phyloP scores from a whole-genome alignment of 2,888 invertebrate species.

The Folsomia candida region DNA sequence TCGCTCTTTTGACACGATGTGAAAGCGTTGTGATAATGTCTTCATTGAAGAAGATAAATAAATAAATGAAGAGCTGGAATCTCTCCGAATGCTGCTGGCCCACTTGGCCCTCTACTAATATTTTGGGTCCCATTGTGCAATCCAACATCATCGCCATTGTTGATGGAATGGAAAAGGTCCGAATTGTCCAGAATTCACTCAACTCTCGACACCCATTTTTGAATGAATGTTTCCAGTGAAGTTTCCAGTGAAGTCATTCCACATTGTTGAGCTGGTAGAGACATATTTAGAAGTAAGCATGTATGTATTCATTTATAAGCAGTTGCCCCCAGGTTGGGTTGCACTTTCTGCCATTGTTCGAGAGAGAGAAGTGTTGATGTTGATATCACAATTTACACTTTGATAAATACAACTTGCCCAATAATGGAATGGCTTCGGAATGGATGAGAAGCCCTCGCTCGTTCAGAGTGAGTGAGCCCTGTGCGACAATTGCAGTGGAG shows the following conservation, averaged over 20 bases:
- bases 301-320: too few species aligned
- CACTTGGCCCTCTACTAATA: constrained; percentile 19
- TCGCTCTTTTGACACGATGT: too few species aligned
- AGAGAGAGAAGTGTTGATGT: background rate
- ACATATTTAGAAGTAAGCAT: too few species aligned
- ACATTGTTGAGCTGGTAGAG: too few species aligned
- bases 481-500: background rate
- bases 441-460: background rate
- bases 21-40: too few species aligned
- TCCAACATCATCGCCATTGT: background rate
- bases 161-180: background rate
- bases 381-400: constrained; percentile 1
- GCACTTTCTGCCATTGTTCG: background rate
- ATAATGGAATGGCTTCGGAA: background rate
- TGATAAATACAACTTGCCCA: too few species aligned
- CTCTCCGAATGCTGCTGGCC: background rate
- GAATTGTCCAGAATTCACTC: background rate
- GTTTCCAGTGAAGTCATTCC: background rate
- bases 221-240: background rate
- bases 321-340: too few species aligned
- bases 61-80: background rate
- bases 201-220: background rate
- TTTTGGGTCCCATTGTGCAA: constrained; percentile 1
- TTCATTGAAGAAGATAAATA: too few species aligned
- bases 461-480: too few species aligned